Percentiles rank a stretch among this genome's conserved stretches.
Conservation (phyloP, 2,888 invertebrate genomes). For the Drosophila demipolita region DNA sequence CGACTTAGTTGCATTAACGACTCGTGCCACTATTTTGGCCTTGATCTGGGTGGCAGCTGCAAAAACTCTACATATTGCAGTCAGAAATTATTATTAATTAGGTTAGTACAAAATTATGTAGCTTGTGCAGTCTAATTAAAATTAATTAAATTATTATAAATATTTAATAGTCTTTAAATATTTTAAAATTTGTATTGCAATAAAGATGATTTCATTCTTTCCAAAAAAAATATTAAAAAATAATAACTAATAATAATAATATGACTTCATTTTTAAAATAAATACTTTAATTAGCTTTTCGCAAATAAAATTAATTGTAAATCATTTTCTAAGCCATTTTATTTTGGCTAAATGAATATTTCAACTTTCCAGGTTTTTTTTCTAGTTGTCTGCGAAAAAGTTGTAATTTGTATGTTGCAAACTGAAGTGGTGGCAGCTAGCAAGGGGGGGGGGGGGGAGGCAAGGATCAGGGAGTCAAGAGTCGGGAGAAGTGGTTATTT, state of each 20-base stretch:
- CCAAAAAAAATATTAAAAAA: too few relatives aligned
- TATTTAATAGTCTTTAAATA: too few relatives aligned
- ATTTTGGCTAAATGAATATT: neutral
- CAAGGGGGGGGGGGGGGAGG: neutral
- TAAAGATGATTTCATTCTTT: too few relatives aligned
- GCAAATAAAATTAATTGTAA: neutral
- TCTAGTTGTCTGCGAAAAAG: constrained; percentile 16
- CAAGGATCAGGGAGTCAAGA: neutral
- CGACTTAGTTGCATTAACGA: neutral
- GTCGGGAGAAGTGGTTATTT: neutral
- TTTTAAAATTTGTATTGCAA: too few relatives aligned
- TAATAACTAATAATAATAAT: neutral
- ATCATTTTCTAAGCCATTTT: neutral
- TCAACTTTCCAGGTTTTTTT: neutral
- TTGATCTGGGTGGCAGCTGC: neutral
- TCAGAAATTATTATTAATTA: neutral
- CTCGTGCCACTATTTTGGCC: neutral
- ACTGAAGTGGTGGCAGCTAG: constrained; percentile 29
- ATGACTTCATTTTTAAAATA: neutral
- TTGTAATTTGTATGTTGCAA: constrained; percentile 36
- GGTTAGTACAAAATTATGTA: neutral
- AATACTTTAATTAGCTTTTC: neutral
- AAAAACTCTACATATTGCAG: rapidly evolving
- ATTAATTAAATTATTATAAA: too few relatives aligned
- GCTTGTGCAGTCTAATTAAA: neutral